Evolutionary conservation across 1,140 invertebrate genomes (phyloP), one percentile per base, ranked within the genome.

Genomic region (Parasteatoda tepidariorum): DNA sequence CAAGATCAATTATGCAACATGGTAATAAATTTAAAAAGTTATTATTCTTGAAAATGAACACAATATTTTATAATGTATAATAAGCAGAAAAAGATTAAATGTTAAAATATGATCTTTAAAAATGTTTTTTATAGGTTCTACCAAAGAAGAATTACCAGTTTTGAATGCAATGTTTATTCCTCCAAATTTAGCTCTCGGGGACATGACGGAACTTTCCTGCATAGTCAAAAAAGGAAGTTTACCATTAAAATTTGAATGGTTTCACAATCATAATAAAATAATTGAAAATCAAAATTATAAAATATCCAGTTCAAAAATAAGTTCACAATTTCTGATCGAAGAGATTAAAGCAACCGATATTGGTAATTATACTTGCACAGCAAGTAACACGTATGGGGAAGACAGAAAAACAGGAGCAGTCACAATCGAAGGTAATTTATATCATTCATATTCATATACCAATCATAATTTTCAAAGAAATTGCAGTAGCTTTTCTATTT

Each of bases 211-310:
- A 64, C 30, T 74, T 15, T 38, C 54, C 2, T 83, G 79, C n/a
- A 66, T 18, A 28, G 9, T 83, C 2, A 83, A 83, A 73, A 71
- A 68, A 62, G 79, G 79, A 54, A 83, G 68, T 5, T 24, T 41
- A 9, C 79, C 79, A 2, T 33, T 83, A 18, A 11, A 26, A 24
- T 71, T 83, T 54, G 15, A 55, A 4, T 81, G 76, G 76, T 57
- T 28, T 15, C 70, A 74, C n/a, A 74, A 74, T 31, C 15, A 74
- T 24, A 57, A 74, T n/a, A 0, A 22, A 9, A 11, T 74, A 7
- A 13, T 55, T 57, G n/a, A 74, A 15, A 13, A 22, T 11, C 26
- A 74, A 26, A 74, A 74, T n/a, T 74, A 33, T 33, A 33, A 59
- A 34, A 26, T 76, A 3, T 22, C 22, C 13, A 64, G 30, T 38